Evolutionary conservation across 2,888 invertebrate genomes (phyloP), one percentile per base, ranked within the genome.

Genomic region (Melikaiella ostensackeni): DNA sequence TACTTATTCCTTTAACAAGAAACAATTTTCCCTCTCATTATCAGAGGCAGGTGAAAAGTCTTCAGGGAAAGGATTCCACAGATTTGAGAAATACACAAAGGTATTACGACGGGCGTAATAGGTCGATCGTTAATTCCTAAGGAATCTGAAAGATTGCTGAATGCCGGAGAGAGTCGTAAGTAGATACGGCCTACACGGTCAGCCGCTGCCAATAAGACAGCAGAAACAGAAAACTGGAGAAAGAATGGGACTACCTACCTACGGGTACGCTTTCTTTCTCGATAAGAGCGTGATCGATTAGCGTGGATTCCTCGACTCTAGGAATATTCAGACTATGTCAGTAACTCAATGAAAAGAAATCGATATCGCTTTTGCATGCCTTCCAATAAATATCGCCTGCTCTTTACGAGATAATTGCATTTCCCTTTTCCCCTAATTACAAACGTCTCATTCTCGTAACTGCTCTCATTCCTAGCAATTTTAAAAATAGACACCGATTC

Each of bases 101-200:
- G 70, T 70, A 70, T 76, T 70, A 57, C 59, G 42, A 27, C 61
- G 70, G 70, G 70, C 61, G 19, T 70, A 66, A 66, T 66, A 66
- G 62, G 42, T 24, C 76, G 55, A 33, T 70, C 46, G 64, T 62
- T 76, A 61, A 76, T 76, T 73, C 73, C 33, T 42, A 46, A 76
- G 73, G 76, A 76, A 76, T 76, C 76, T 46, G 27, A 76, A 76
- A 73, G 59, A 76, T 73, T 38, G 70, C 42, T 55, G 66, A 70
- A 16, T 70, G 50, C 46, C 66, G 42, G 76, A 76, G 76, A 76
- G 76, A 70, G 76, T 76, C 55, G 24, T 75, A 76, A 64, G 64
- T 66, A 66, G 64, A 76, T 76, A 66, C 57, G 62, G 38, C 13
- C 6, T 38, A 38, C 66, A 57, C 76, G 66, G 66, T 70, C 59